Percentiles rank a stretch among this genome's conserved stretches.
phyloP scores from a whole-genome alignment of 1,140 invertebrate genomes.

The Cotesia chilonis region DNA sequence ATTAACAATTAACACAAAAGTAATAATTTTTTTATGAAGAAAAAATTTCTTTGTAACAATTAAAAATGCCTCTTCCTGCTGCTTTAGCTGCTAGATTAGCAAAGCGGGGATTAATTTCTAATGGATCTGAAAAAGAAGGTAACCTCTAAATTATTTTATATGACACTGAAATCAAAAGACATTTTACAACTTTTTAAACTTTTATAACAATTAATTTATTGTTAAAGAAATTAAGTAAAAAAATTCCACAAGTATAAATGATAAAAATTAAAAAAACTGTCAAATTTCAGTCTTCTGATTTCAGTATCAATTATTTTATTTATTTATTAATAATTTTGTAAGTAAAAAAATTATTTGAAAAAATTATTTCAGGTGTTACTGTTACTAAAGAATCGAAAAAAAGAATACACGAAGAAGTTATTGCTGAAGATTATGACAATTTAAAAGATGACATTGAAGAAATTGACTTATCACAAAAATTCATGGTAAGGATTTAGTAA shows the following conservation, averaged over 20 bases:
- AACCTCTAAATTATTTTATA: conserved; percentile 40
- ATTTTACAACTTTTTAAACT: background rate
- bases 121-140: conserved; percentile 62
- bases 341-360: background rate
- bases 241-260: background rate
- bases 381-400: conserved; percentile 59
- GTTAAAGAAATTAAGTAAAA: no score
- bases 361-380: conserved; percentile 43
- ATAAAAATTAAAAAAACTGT: no score
- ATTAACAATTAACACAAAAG: no score
- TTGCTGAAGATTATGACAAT: conserved; percentile 86
- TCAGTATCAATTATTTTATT: background rate
- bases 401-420: conserved; percentile 80
- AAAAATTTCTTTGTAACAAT: no score
- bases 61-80: conserved; percentile 84
- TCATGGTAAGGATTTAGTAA: conserved; percentile 54
- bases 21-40: no score
- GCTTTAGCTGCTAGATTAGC: conserved; percentile 85
- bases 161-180: no score
- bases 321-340: background rate
- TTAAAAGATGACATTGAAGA: conserved; percentile 60
- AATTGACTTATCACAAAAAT: conserved; percentile 61
- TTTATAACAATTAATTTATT: no score
- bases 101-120: conserved; percentile 80
- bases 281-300: no score